Evolutionary conservation across 2,113 vertebrate species (phyloP).

Genomic region (Xenopus borealis): DNA sequence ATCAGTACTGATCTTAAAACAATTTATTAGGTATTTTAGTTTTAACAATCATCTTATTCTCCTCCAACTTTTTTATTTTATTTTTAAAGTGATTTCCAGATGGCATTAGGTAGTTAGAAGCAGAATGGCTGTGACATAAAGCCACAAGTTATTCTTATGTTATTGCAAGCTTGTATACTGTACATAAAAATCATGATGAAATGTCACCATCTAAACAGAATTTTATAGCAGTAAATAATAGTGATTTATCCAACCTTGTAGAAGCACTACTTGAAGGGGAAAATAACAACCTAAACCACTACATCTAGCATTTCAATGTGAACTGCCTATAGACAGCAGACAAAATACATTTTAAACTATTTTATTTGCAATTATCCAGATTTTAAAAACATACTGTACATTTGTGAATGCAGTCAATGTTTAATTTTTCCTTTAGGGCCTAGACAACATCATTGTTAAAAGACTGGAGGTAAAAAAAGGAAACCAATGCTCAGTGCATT

Average conservation of each 20-base stretch:
- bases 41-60: not conserved
- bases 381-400: too few species aligned
- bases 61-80: not conserved
- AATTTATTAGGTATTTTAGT: not conserved
- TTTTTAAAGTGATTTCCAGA: constrained; percentile 4
- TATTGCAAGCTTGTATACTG: constrained; percentile 9
- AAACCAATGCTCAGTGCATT: too few species aligned
- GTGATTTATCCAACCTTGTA: constrained; percentile 6
- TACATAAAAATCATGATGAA: constrained; percentile 8
- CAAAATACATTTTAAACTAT: too few species aligned
- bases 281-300: not conserved
- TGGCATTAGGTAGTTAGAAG: not conserved
- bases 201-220: constrained; percentile 7
- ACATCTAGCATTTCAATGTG: not conserved
- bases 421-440: too few species aligned
- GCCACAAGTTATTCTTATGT: constrained; percentile 1
- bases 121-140: constrained; percentile 1
- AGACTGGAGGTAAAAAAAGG: too few species aligned
- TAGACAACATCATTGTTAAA: too few species aligned
- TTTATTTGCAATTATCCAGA: too few species aligned
- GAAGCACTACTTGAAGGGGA: not conserved
- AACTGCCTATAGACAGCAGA: not conserved
- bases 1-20: not conserved
- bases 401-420: too few species aligned
- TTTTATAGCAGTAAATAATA: constrained; percentile 7